These are phyloP conservation scores for Enteromius paludinosus DNA, from an alignment of 2,797 vertebrate species.

Conservation along the genomic window DNA sequence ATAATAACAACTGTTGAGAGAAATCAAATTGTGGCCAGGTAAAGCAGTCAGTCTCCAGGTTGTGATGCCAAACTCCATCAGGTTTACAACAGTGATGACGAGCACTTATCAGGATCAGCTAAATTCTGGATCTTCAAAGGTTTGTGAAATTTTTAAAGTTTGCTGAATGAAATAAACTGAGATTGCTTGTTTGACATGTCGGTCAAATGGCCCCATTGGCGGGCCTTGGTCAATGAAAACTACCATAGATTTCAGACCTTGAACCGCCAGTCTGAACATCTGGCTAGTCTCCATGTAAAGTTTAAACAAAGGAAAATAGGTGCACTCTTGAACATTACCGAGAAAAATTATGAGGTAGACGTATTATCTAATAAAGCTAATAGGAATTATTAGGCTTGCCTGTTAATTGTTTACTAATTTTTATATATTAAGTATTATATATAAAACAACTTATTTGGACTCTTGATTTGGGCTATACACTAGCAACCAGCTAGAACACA, in stretches of 20 bases:
- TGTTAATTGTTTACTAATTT: not conserved
- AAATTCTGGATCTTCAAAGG: too few relatives aligned
- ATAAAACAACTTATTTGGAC: not conserved
- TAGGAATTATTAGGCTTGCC: not conserved
- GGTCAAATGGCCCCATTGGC: too few relatives aligned
- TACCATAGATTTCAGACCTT: too few relatives aligned
- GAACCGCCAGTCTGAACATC: too few relatives aligned
- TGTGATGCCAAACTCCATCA: not conserved
- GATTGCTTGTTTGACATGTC: too few relatives aligned
- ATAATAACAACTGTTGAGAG: constrained; percentile 14
- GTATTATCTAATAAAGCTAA: not conserved
- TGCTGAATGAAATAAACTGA: too few relatives aligned
- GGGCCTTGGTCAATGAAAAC: too few relatives aligned
- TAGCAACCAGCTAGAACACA: not conserved
- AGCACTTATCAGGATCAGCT: too few relatives aligned
- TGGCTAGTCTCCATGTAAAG: not conserved
- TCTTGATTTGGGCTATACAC: not conserved
- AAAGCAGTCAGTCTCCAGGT: not conserved
- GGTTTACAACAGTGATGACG: too few relatives aligned
- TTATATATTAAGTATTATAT: not conserved
- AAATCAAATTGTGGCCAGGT: not conserved
- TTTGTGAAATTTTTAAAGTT: too few relatives aligned
- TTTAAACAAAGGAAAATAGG: not conserved
- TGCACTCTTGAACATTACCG: not conserved
- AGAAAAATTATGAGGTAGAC: not conserved